These are phyloP conservation scores for Eristalis arbustorum DNA, from an alignment of 2,888 invertebrate genomes.

Conservation along the genomic window DNA sequence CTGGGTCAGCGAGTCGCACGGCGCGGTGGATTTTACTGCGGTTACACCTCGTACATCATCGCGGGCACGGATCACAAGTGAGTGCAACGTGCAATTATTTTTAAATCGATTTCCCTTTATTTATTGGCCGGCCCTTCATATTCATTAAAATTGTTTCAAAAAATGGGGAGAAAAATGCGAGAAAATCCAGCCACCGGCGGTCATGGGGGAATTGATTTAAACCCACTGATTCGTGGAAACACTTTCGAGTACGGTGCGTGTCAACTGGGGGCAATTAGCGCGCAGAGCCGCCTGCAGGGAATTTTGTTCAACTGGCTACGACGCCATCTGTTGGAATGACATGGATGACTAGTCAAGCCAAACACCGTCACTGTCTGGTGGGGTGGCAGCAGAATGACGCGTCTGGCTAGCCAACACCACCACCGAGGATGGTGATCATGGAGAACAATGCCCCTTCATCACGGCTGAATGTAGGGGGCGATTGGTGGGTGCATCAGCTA, in stretches of 20 bases:
- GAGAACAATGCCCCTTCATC: no score
- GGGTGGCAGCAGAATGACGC: no score
- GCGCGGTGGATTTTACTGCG: constrained; percentile 19
- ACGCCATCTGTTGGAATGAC: not conserved
- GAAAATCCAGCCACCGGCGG: not conserved
- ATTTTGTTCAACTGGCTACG: not conserved
- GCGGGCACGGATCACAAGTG: not conserved
- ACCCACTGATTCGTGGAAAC: not conserved
- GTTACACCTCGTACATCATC: constrained; percentile 32
- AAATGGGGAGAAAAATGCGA: no score
- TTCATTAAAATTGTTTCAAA: not conserved
- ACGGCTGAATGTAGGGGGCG: no score
- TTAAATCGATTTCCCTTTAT: constrained; percentile 32
- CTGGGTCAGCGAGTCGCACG: not conserved
- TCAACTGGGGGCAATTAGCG: not conserved
- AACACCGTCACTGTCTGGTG: no score
- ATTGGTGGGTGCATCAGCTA: no score
- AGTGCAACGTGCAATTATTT: constrained; percentile 32
- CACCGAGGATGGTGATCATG: no score
- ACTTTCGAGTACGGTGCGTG: not conserved
- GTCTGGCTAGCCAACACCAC: no score
- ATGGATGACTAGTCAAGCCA: no score
- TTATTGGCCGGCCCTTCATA: not conserved
- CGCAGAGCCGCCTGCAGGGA: not conserved
- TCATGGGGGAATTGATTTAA: not conserved